Conservation (phyloP, 2,888 invertebrate species). For the Podotricha telesiphe region DNA sequence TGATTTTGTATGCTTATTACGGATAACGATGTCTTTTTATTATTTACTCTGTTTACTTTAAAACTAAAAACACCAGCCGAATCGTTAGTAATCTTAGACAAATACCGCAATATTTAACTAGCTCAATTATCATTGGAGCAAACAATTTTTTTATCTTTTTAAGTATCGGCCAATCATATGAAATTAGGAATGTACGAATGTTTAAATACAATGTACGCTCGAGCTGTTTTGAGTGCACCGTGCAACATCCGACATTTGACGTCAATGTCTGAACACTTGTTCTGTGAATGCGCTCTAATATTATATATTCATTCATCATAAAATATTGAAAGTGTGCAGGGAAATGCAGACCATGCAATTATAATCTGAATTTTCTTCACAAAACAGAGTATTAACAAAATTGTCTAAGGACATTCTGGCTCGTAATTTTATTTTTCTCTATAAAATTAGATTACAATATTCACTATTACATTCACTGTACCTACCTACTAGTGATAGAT, state of each 20-base stretch:
- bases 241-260: slow-evolving; percentile 41
- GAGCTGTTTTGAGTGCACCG: slow-evolving; percentile 29
- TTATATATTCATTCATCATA: slow-evolving; percentile 13
- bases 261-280: slow-evolving; percentile 35
- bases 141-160: background rate
- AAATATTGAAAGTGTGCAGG: background rate
- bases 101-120: slow-evolving; percentile 9
- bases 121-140: background rate
- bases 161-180: too few relatives aligned
- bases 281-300: slow-evolving; percentile 1
- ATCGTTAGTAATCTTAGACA: background rate
- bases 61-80: background rate
- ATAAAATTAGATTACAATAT: too few relatives aligned
- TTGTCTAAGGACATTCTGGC: too few relatives aligned
- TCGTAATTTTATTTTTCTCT: too few relatives aligned
- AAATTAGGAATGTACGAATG: background rate
- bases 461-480: too few relatives aligned
- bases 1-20: too few relatives aligned
- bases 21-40: too few relatives aligned
- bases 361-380: too few relatives aligned
- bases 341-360: background rate
- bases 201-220: slow-evolving; percentile 11
- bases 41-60: background rate
- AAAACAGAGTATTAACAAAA: too few relatives aligned
- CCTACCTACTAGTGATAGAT: too few relatives aligned